phyloP scores from a whole-genome alignment of 2,888 invertebrate genomes.

The Stenichneumon culpator region DNA sequence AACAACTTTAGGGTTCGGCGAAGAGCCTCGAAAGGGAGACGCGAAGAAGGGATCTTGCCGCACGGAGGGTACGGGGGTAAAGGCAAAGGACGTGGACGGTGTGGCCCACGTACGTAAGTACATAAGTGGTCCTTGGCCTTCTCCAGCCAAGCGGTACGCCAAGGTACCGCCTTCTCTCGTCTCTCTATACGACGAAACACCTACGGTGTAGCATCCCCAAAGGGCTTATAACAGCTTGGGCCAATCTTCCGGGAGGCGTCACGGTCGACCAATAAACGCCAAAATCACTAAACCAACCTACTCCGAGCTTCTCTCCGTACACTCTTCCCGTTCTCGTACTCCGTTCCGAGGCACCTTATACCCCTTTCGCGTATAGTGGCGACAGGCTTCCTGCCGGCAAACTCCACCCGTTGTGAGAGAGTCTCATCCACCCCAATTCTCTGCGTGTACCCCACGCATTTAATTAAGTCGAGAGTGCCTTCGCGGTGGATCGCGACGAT shows the following conservation, averaged over 20 bases:
- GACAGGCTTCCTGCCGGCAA: slow-evolving; percentile 54
- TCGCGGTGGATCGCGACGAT: slow-evolving; percentile 70
- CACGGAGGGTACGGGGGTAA: slow-evolving; percentile 14
- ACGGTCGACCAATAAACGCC: slow-evolving; percentile 82
- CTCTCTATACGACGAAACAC: slow-evolving; percentile 76
- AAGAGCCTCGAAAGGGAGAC: slow-evolving; percentile 49
- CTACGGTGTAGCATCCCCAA: slow-evolving; percentile 77
- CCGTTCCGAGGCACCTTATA: slow-evolving; percentile 53
- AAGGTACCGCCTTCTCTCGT: slow-evolving; percentile 54
- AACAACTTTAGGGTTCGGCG: slow-evolving; percentile 52
- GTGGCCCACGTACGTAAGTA: slow-evolving; percentile 59
- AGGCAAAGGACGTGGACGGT: slow-evolving; percentile 26
- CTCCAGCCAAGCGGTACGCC: slow-evolving; percentile 49
- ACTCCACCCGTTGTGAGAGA: slow-evolving; percentile 22
- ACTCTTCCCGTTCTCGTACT: slow-evolving; percentile 27
- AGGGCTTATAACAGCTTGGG: slow-evolving; percentile 79
- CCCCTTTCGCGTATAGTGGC: slow-evolving; percentile 50
- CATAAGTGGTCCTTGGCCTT: slow-evolving; percentile 69
- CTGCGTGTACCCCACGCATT: slow-evolving; percentile 73
- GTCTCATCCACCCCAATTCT: slow-evolving; percentile 34
- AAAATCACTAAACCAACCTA: slow-evolving; percentile 83
- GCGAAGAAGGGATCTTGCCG: slow-evolving; percentile 26
- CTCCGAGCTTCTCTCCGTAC: slow-evolving; percentile 63
- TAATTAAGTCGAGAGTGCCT: slow-evolving; percentile 80
- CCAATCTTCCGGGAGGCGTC: slow-evolving; percentile 83